These are phyloP conservation scores for Terrapene triunguis DNA, from an alignment of 2,113 vertebrate species.

Conservation along the genomic window DNA sequence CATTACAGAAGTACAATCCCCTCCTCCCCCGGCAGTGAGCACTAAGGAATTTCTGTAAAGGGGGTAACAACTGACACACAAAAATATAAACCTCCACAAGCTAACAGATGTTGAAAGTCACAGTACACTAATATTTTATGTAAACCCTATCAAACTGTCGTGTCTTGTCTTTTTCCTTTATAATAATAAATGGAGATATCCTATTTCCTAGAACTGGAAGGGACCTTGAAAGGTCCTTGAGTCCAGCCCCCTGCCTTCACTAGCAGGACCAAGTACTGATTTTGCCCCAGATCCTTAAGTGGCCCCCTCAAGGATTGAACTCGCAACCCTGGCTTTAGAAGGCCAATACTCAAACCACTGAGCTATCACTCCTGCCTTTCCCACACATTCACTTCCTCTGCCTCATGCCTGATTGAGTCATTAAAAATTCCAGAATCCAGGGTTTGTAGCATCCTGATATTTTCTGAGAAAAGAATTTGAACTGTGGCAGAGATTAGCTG, in stretches of 20 bases:
- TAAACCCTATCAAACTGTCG: neutral
- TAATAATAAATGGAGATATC: too few species aligned
- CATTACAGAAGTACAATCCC: neutral
- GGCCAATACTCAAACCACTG: too few species aligned
- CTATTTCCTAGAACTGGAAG: too few species aligned
- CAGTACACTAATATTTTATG: neutral
- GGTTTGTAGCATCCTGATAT: neutral
- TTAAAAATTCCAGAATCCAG: neutral
- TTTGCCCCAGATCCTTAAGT: too few species aligned
- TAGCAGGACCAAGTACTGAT: too few species aligned
- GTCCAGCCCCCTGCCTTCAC: too few species aligned
- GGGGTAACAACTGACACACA: neutral
- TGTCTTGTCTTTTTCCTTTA: neutral
- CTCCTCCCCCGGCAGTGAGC: neutral
- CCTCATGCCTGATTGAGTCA: neutral
- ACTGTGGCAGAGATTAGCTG: neutral
- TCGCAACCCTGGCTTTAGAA: too few species aligned
- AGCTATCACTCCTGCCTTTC: neutral
- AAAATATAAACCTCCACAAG: neutral
- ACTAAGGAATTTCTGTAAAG: neutral
- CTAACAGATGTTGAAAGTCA: neutral
- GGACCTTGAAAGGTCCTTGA: too few species aligned
- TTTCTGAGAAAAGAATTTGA: neutral
- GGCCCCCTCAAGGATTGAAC: too few species aligned
- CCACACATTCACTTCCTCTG: neutral